Percentiles rank a stretch among this genome's conserved stretches.
These are phyloP conservation scores for Thera britannica DNA, from an alignment of 2,888 invertebrate genomes.

Conservation along the genomic window DNA sequence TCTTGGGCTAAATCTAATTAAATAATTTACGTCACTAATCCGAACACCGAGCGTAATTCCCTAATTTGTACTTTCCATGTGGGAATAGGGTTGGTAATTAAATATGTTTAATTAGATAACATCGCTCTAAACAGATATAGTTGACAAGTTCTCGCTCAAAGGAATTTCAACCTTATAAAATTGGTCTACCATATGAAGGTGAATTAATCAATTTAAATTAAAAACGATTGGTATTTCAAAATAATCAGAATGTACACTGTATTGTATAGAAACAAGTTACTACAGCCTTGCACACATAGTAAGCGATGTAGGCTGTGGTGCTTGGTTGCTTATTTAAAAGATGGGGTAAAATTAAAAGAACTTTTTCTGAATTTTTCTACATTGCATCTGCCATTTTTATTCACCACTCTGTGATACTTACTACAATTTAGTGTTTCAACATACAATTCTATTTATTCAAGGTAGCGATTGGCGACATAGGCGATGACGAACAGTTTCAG, in stretches of 20 bases:
- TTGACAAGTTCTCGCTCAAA: constrained; percentile 1
- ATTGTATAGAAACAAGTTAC: no score
- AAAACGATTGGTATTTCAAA: neutral
- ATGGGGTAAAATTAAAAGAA: no score
- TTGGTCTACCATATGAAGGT: neutral
- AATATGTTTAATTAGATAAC: constrained; percentile 34
- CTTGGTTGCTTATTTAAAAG: no score
- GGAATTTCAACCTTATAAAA: neutral
- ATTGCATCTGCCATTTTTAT: no score
- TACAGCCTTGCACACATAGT: no score
- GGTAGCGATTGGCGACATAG: no score
- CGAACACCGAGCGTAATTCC: constrained; percentile 33
- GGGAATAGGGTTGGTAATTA: constrained; percentile 35
- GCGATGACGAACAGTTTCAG: no score
- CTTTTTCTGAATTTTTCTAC: no score
- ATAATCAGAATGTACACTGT: neutral
- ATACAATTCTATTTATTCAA: no score
- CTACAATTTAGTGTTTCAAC: no score
- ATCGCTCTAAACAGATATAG: neutral
- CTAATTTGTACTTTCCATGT: constrained; percentile 24
- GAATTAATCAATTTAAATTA: neutral
- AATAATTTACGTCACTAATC: constrained; percentile 41
- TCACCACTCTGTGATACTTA: no score
- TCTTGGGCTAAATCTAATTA: constrained; percentile 33
- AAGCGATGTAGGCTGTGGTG: no score